phyloP scores from a whole-genome alignment of 1,140 invertebrate genomes.

The Drosophila serrata region DNA sequence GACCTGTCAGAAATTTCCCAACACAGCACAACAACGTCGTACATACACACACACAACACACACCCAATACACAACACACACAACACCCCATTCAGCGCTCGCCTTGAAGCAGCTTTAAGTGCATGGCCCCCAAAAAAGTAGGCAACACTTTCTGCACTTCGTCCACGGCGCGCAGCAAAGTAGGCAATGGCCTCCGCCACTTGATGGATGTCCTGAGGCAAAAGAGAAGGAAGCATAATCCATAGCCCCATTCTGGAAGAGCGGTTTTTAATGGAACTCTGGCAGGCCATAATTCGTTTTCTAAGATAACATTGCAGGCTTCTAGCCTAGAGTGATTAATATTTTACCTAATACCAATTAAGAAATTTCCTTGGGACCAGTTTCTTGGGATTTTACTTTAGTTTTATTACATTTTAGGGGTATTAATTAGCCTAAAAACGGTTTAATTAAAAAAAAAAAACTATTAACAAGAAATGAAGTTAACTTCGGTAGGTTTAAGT shows the following conservation, averaged over 20 bases:
- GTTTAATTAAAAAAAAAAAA: not conserved
- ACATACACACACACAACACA: not conserved
- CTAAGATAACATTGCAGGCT: conserved; percentile 3
- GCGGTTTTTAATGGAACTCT: conserved; percentile 2
- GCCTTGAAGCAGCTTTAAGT: conserved; percentile 43
- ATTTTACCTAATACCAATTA: not conserved
- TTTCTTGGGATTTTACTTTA: not conserved
- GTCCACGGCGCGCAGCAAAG: conserved; percentile 6
- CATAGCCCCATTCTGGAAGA: conserved; percentile 21
- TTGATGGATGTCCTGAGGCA: conserved; percentile 8
- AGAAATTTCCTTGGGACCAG: not conserved
- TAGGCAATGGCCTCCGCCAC: conserved; percentile 16
- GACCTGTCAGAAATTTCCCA: conserved; percentile 74
- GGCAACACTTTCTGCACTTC: conserved; percentile 52
- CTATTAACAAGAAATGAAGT: too few species aligned
- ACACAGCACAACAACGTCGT: conserved; percentile 33
- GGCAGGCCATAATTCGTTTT: not conserved
- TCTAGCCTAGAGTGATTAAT: not conserved
- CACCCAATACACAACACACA: not conserved
- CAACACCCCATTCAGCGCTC: not conserved
- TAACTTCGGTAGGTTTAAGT: too few species aligned
- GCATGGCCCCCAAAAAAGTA: conserved; percentile 50
- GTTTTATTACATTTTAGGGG: not conserved
- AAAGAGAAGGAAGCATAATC: conserved; percentile 11
- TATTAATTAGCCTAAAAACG: not conserved